Base-by-base conservation (phyloP, 2,797 vertebrate species). In the Eremophila alpestris region DNA sequence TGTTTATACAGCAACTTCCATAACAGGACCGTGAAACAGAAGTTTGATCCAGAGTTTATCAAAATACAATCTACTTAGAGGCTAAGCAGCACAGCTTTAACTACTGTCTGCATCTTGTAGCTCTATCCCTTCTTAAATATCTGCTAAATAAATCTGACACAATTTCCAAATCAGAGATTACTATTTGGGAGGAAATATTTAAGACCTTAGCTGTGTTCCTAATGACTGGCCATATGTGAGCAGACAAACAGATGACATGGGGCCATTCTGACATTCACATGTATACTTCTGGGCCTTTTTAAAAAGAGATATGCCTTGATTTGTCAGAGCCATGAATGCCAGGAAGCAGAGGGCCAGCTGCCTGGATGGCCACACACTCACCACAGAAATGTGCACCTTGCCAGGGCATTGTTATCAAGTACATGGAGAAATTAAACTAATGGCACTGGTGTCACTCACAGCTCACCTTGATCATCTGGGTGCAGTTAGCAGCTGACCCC, bases 391-490 rank as follows among this genome's bases (percentile, higher is more conserved):
- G 21, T n/a, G 46, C 16, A 19, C n/a, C 5, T 45, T 1, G 0
- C 30, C 60, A 32, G 8, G 46, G 51, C 13, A 34, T 70, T 45
- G 49, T 32, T 27, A 30, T 41, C 13, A 36, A 16, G 22, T 14
- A 75, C 11, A 14, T 2, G 10, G 11, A 43, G 32, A 54, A 83
- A 85, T 54, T 5, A 71, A 70, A 55, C 20, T 18, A 51, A 6
- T 13, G 32, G 40, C 38, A 27, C 21, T 24, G 27, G 46, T 76
- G 56, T 30, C 63, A 22, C 36, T 58, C 71, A 45, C 34, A 67
- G 87, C 98, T 96, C 91, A 99, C 99, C 96, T 97, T 76, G 63
- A 99, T 97, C 97, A 98, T 98, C 76, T 96, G 96, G 32, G 94
- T 71, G 32, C 99, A 99, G 83, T 96, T 97, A 10, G 97, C 95